These are phyloP conservation scores for Eretmochelys imbricata DNA, from an alignment of 2,113 vertebrate species.

Conservation along the genomic window DNA sequence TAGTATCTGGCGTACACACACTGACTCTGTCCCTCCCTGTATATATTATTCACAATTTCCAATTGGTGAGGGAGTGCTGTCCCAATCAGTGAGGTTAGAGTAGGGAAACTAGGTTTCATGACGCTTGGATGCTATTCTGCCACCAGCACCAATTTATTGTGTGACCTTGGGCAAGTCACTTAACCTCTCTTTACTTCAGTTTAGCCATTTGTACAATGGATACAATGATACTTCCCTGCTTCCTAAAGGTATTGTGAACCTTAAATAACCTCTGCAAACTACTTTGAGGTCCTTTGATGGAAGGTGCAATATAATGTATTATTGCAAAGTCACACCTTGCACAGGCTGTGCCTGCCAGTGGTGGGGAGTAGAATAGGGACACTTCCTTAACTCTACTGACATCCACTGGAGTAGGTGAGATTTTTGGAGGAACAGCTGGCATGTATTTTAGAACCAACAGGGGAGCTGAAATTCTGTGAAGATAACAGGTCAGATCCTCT, in stretches of 20 bases:
- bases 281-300: neutral
- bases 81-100: fast-evolving
- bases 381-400: neutral
- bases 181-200: neutral
- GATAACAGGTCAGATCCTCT: constrained; percentile 11
- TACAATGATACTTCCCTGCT: neutral
- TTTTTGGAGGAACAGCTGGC: neutral
- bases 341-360: neutral
- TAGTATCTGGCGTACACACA: fast-evolving
- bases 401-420: neutral
- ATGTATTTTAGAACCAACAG: neutral
- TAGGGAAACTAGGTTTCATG: fast-evolving
- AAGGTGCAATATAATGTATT: neutral
- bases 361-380: neutral
- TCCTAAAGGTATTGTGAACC: constrained; percentile 34
- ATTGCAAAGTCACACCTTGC: neutral
- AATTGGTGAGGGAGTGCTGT: fast-evolving
- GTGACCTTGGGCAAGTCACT: neutral
- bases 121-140: neutral
- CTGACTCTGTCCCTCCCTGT: fast-evolving
- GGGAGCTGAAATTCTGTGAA: neutral
- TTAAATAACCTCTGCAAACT: constrained; percentile 47
- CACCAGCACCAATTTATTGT: neutral
- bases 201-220: constrained; percentile 38
- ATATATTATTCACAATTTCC: neutral